phyloP scores from a whole-genome alignment of 2,113 vertebrate genomes.

The Abramis brama region DNA sequence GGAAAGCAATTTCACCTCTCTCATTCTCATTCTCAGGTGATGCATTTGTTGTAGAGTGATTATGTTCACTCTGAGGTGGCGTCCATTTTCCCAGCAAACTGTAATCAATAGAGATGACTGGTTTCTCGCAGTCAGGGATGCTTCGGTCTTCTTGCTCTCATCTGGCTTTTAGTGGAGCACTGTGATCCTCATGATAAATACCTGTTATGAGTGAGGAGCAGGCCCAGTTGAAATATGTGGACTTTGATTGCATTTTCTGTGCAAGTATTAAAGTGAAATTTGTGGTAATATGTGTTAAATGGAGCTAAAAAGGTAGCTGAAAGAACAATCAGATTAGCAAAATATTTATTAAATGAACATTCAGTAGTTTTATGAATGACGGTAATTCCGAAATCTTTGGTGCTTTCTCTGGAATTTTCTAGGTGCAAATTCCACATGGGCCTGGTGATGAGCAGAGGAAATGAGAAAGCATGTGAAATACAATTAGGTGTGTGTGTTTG shows the following conservation, averaged over 20 bases:
- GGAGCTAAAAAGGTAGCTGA: neutral
- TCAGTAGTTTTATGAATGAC: neutral
- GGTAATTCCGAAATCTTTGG: neutral
- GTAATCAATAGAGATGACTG: constrained; percentile 45
- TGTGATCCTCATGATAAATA: constrained; percentile 2
- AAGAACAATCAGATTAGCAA: constrained; percentile 10
- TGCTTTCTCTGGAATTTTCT: neutral
- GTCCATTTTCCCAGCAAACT: constrained; percentile 42
- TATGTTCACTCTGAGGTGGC: constrained; percentile 35
- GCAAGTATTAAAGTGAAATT: neutral
- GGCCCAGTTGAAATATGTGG: neutral
- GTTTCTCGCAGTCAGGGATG: constrained; percentile 19
- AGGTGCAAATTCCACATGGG: neutral
- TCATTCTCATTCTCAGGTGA: constrained; percentile 43
- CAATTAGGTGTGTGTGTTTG: constrained; percentile 32
- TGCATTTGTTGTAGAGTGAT: constrained; percentile 46
- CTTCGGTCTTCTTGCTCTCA: constrained; percentile 23
- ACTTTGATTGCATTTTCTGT: neutral
- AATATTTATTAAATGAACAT: neutral
- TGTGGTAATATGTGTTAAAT: constrained; percentile 18
- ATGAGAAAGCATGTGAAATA: constrained; percentile 14
- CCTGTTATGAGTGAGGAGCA: constrained; percentile 9
- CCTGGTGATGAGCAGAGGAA: neutral
- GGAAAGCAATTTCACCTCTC: constrained; percentile 38
- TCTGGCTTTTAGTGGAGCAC: neutral